These are phyloP conservation scores for Vulpes ferrilata DNA, from an alignment of 2,113 vertebrate species.

Conservation along the genomic window DNA sequence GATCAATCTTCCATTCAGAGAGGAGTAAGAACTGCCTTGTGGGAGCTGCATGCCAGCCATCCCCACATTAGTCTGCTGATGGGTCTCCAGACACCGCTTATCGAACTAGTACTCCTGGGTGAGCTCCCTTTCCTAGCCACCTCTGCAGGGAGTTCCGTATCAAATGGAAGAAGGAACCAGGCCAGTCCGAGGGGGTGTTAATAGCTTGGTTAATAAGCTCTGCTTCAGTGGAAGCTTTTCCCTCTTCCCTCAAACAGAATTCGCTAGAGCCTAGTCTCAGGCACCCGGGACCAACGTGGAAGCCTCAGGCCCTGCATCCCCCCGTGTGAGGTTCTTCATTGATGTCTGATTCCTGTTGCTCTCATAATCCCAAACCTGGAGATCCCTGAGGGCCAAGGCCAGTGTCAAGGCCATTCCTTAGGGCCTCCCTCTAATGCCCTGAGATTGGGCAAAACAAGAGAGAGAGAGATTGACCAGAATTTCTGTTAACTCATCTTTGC, in stretches of 20 bases:
- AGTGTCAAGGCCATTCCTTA: not conserved
- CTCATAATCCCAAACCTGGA: not conserved
- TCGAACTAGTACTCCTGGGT: not conserved
- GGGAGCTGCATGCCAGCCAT: accelerated
- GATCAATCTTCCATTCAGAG: not conserved
- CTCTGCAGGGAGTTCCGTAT: not conserved
- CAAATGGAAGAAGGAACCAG: not conserved
- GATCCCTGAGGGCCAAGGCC: not conserved
- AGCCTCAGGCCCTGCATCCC: accelerated
- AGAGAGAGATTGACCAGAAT: not conserved
- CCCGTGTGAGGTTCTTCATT: accelerated
- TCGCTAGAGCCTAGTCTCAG: not conserved
- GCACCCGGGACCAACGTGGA: not conserved
- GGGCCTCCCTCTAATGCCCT: accelerated
- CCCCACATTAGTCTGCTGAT: accelerated
- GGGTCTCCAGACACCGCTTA: not conserved
- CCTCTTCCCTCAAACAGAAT: not conserved
- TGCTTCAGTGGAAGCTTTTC: accelerated
- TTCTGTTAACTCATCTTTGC: not conserved
- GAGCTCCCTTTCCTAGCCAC: not conserved
- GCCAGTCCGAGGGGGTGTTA: not conserved
- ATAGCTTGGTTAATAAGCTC: not conserved
- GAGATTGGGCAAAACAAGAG: not conserved
- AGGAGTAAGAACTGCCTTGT: not conserved
- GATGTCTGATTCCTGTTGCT: not conserved